Evolutionary conservation across 2,113 vertebrate genomes (phyloP), one percentile per base, ranked within the genome.

Genomic region (Odontophorus gujanensis): DNA sequence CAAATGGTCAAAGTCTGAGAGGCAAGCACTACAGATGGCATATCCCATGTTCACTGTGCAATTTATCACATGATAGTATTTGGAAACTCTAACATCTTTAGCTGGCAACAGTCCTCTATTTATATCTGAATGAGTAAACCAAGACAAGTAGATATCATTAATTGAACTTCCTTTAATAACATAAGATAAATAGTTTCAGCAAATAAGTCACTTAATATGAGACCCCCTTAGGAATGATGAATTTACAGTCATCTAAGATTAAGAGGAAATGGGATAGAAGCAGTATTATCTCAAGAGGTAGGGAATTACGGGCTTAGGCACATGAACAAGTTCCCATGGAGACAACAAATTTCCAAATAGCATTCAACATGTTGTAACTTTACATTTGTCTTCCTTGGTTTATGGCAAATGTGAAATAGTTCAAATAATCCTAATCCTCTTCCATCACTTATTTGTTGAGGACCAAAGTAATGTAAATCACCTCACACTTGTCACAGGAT

Each of bases 401-500:
- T 91, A 67, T 62, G 30, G 67, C 45, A 94, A 95, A 94, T 36
- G 68, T 62, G 81, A 91, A 82, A 59, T 91, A 96, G 94, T 92
- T 94, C 26, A 87, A 85, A 89, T 73, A 94, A 92, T 77, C 79
- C 85, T 89, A 73, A 72, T 89, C n/a, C 58, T 92, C 58, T 89
- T 75, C 87, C 66, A 94, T 69, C 62, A 53, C 67, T 50, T 73
- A 91, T 92, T 93, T 11, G 6, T 59, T 82, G 92, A 96, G 75
- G 85, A 95, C 71, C 26, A 66, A 36, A 89, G 78, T 92, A 85
- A 95, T 92, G 75, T 92, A 95, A 96, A 96, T 92, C 81, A 91
- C 28, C 92, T 94, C 85, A 3, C 85, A 92, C 78, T 92, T 96
- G 93, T 91, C 95, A 96, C 82, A 91, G 79, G 82, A 68, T 77